Base-by-base conservation (phyloP, 2,888 invertebrate species). In the Spodoptera littoralis region DNA sequence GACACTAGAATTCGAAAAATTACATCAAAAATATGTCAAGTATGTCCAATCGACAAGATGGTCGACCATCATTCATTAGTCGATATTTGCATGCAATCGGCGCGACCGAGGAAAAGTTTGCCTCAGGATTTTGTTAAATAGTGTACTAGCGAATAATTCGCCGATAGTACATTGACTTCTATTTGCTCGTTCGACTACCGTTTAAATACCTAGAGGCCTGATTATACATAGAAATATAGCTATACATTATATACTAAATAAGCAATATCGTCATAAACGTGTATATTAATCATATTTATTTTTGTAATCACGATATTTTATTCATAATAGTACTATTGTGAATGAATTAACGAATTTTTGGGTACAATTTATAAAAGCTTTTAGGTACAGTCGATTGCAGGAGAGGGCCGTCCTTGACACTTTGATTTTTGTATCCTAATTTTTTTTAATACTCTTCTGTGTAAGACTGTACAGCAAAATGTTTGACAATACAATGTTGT, bases 281-380 rank as follows among this genome's bases (percentile, higher is more conserved):
- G 59, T 69, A 76, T 66, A 64, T 46, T 65, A 59, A 49, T 65
- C 64, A 65, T 75, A 76, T 68, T 77, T 76, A 80, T 79, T 77
- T 80, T 77, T 79, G 58, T 79, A 79, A 47, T 73, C 58, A 61
- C 53, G 49, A 50, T 66, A 62, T 60, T 42, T 64, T 54, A 36
- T 58, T 49, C n/a, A 47, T 51, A 45, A 36, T 36, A 36, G 9
- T 9, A 2, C 6, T 36, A 36, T 46, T 57, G 49, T 50, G 24
- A 65, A 63, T 43, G 42, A 47, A 55, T 24, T 65, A 52, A 71
- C 27, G 49, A 65, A 57, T 61, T 57, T 49, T 66, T 53, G 58
- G 64, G 66, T 70, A 70, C 63, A 64, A 55, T 65, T 12, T 47
- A 46, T 41, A 64, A 24, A 49, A 46, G 65, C 64, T 71, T 76